These are phyloP conservation scores for Caiman crocodilus DNA, from an alignment of 2,797 vertebrate species.

Conservation along the genomic window DNA sequence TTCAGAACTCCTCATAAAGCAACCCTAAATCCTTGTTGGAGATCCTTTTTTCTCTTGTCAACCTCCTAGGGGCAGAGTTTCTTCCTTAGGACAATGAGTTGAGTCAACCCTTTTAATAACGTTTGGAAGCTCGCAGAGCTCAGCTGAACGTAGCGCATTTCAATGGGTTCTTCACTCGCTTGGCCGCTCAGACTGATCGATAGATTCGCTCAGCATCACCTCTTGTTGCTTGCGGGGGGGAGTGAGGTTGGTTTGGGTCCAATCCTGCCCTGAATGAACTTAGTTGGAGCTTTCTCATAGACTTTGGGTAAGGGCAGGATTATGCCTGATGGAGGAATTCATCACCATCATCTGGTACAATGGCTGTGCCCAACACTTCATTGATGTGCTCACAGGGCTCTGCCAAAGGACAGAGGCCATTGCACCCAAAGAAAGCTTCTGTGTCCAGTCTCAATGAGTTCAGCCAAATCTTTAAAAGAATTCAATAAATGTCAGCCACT, in stretches of 20 bases:
- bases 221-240: background rate
- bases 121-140: background rate
- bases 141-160: background rate
- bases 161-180: too few species aligned
- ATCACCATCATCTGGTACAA: background rate
- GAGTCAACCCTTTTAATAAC: background rate
- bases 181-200: too few species aligned
- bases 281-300: background rate
- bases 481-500: too few species aligned
- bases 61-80: background rate
- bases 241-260: background rate
- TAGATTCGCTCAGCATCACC: background rate
- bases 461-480: too few species aligned
- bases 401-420: background rate
- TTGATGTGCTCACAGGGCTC: background rate
- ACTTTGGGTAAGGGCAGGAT: background rate
- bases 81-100: background rate
- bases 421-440: background rate
- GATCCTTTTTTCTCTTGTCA: background rate
- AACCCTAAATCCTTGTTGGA: background rate
- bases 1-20: background rate
- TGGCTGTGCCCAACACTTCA: background rate
- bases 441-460: too few species aligned
- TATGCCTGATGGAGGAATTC: background rate
- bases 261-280: background rate